phyloP scores from a whole-genome alignment of 53 echinoderm and acorn worm species.

The Zoroaster sp. region DNA sequence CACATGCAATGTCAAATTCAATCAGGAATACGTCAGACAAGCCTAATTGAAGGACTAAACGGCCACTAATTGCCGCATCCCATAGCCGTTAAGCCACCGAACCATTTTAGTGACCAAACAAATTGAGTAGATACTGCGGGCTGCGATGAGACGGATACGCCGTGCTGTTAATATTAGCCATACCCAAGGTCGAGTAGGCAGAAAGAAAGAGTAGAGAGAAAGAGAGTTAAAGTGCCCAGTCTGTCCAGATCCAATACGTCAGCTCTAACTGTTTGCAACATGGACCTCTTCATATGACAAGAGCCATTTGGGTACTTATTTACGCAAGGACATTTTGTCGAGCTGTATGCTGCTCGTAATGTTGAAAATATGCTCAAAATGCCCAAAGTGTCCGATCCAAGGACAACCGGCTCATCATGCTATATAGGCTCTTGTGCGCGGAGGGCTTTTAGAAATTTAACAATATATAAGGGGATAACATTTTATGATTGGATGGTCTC shows the following conservation, averaged over 20 bases:
- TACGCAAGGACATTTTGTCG: constrained; percentile 20
- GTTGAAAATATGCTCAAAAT: neutral
- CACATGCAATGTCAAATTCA: constrained; percentile 51
- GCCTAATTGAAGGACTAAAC: constrained; percentile 43
- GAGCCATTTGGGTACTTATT: constrained; percentile 40
- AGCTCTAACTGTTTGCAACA: constrained; percentile 27
- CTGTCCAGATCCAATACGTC: neutral
- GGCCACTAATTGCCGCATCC: constrained; percentile 45
- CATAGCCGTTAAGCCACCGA: constrained; percentile 27
- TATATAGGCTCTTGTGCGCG: neutral
- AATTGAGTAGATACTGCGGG: neutral
- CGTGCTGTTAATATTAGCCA: constrained; percentile 19
- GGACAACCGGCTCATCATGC: constrained; percentile 17
- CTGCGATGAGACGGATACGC: neutral
- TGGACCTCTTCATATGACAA: constrained; percentile 16
- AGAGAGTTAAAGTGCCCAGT: neutral
- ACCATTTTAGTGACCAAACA: constrained; percentile 42
- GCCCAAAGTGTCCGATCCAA: neutral
- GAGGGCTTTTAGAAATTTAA: neutral
- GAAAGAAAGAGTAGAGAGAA: neutral
- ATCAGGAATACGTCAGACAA: constrained; percentile 47
- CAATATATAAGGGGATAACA: neutral
- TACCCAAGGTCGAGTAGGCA: constrained; percentile 27
- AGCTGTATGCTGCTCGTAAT: neutral
- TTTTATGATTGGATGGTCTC: neutral